These are phyloP conservation scores for Drosophila sordidula DNA, from an alignment of 2,888 invertebrate genomes.

Conservation along the genomic window DNA sequence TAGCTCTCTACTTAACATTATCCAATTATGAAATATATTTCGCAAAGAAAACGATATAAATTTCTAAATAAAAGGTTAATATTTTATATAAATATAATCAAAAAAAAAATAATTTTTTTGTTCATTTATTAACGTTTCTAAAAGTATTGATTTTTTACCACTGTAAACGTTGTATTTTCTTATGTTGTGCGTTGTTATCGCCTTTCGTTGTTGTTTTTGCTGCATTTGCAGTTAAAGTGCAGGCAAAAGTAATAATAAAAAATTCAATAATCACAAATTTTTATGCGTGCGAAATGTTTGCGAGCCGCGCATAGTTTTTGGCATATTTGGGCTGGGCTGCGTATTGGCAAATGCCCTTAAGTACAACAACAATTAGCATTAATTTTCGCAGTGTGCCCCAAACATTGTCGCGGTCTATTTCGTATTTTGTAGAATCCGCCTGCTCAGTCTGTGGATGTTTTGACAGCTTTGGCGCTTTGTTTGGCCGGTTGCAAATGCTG, in stretches of 20 bases:
- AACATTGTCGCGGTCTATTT: conserved; percentile 4
- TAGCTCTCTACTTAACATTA: no score
- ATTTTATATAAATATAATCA: no score
- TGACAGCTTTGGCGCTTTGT: conserved; percentile 66
- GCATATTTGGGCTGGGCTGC: conserved; percentile 32
- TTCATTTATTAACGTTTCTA: no score
- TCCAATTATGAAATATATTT: no score
- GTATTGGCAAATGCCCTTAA: conserved; percentile 15
- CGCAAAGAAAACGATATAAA: no score
- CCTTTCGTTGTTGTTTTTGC: conserved; percentile 30
- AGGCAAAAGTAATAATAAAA: conserved; percentile 43
- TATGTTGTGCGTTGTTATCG: conserved; percentile 43
- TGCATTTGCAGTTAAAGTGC: conserved; percentile 38
- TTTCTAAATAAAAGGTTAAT: no score
- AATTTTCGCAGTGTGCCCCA: conserved; percentile 28
- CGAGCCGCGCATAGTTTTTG: conserved; percentile 39
- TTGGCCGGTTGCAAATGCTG: conserved; percentile 36
- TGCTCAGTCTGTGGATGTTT: conserved; percentile 34
- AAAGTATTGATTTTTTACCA: conserved; percentile 12
- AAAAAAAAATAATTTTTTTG: no score
- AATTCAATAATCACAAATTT: conserved; percentile 80
- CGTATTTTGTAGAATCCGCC: not conserved
- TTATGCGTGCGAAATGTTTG: conserved; percentile 68
- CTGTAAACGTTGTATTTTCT: conserved; percentile 40
- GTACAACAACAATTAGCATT: conserved; percentile 72